Percentiles rank a stretch among this genome's conserved stretches.
These are phyloP conservation scores for Rhinophrynus dorsalis DNA, from an alignment of 2,797 vertebrate genomes.

Conservation along the genomic window DNA sequence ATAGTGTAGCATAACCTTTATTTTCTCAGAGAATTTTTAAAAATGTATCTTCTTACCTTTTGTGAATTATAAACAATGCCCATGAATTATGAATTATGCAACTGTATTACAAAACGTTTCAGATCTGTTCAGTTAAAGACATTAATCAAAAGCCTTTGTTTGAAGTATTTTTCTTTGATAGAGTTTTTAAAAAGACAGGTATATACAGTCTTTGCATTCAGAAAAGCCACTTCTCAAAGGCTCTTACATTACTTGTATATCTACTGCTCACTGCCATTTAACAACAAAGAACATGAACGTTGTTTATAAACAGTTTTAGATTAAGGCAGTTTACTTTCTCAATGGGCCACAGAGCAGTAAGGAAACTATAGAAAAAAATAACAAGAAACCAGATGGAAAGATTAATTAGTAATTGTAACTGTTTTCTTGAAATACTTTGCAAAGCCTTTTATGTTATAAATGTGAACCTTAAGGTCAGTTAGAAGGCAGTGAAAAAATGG, in stretches of 20 bases:
- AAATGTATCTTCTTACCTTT: slow-evolving; percentile 57
- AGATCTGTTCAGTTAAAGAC: slow-evolving; percentile 59
- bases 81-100: slow-evolving; percentile 59
- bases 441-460: slow-evolving; percentile 59
- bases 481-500: slow-evolving; percentile 48
- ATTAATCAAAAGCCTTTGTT: slow-evolving; percentile 65
- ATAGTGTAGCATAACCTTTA: slow-evolving; percentile 55
- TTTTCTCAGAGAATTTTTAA: slow-evolving; percentile 52
- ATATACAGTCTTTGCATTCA: slow-evolving; percentile 62
- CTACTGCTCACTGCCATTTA: slow-evolving; percentile 51
- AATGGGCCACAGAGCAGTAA: slow-evolving; percentile 53
- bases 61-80: slow-evolving; percentile 59
- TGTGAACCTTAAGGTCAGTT: slow-evolving; percentile 66
- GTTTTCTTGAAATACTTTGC: slow-evolving; percentile 58
- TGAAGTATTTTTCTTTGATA: slow-evolving; percentile 64
- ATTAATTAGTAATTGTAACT: slow-evolving; percentile 60
- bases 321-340: slow-evolving; percentile 57
- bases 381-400: slow-evolving; percentile 51
- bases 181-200: slow-evolving; percentile 62
- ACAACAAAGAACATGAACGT: slow-evolving; percentile 63
- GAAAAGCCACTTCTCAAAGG: slow-evolving; percentile 66
- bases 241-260: slow-evolving; percentile 59
- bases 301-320: slow-evolving; percentile 59
- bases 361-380: slow-evolving; percentile 52
- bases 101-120: slow-evolving; percentile 59